phyloP scores from a whole-genome alignment of 2,797 vertebrate genomes.

The Poecilia picta region DNA sequence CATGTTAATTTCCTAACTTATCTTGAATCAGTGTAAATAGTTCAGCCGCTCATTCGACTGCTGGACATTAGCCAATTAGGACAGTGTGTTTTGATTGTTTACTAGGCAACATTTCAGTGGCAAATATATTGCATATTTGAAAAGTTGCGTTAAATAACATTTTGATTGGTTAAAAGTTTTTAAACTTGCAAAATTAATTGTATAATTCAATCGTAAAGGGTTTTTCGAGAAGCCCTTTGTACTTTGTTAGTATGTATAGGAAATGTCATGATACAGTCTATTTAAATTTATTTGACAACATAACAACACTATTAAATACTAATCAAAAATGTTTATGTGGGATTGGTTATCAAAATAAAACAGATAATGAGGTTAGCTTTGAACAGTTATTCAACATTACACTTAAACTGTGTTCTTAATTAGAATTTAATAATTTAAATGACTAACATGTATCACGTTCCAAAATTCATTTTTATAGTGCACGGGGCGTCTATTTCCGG shows the following conservation, averaged over 20 bases:
- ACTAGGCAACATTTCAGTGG: background rate
- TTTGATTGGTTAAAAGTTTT: background rate
- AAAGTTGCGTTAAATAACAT: background rate
- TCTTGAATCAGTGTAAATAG: background rate
- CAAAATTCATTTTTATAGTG: background rate
- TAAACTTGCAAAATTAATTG: background rate
- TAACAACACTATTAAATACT: background rate
- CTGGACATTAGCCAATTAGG: background rate
- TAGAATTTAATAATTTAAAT: background rate
- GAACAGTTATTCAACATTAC: background rate
- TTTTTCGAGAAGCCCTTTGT: background rate
- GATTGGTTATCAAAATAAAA: background rate
- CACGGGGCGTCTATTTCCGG: slow-evolving; percentile 20
- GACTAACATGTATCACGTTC: background rate
- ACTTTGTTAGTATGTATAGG: background rate
- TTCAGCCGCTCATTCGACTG: background rate
- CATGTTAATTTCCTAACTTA: background rate
- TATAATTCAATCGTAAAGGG: background rate
- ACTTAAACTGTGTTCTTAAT: background rate
- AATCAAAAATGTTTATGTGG: background rate
- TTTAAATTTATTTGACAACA: background rate
- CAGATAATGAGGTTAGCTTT: background rate
- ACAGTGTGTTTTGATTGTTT: background rate
- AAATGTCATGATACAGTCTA: background rate
- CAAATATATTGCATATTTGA: background rate